These are phyloP conservation scores for Embidobia sp. DNA, from an alignment of 2,888 invertebrate genomes.

Conservation along the genomic window DNA sequence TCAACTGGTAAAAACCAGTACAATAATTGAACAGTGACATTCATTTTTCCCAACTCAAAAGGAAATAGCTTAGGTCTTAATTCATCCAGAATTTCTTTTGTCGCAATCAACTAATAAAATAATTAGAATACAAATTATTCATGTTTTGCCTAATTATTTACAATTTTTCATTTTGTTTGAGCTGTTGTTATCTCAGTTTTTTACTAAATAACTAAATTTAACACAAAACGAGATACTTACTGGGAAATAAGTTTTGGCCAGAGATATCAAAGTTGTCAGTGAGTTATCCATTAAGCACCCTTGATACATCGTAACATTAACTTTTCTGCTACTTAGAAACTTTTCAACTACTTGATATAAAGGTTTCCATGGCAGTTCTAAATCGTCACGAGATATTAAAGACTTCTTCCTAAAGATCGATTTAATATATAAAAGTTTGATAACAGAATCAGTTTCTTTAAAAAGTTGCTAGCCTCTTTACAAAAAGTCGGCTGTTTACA, in stretches of 20 bases:
- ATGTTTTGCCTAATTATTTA: no score
- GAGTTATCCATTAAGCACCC: slow-evolving; percentile 67
- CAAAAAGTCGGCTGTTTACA: no score
- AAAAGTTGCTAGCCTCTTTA: no score
- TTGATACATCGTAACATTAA: slow-evolving; percentile 84
- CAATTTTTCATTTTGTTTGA: background rate
- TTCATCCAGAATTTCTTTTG: slow-evolving; percentile 93
- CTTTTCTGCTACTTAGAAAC: slow-evolving; percentile 84
- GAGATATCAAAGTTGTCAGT: slow-evolving; percentile 71
- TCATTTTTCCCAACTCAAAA: slow-evolving; percentile 84
- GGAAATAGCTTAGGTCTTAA: slow-evolving; percentile 91
- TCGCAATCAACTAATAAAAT: slow-evolving; percentile 85
- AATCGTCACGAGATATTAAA: slow-evolving; percentile 89
- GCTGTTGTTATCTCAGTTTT: no score
- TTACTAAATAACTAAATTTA: no score
- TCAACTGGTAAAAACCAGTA: slow-evolving; percentile 90
- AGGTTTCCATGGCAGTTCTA: slow-evolving; percentile 93
- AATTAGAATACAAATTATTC: no score
- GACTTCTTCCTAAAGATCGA: slow-evolving; percentile 87
- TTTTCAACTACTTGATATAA: slow-evolving; percentile 85
- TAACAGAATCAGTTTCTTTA: no score
- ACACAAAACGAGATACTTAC: no score
- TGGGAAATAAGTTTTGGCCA: slow-evolving; percentile 77
- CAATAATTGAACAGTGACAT: slow-evolving; percentile 84
- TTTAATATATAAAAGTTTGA: no score